phyloP scores from a whole-genome alignment of 2,113 vertebrate genomes.

The Dromas ardeola region DNA sequence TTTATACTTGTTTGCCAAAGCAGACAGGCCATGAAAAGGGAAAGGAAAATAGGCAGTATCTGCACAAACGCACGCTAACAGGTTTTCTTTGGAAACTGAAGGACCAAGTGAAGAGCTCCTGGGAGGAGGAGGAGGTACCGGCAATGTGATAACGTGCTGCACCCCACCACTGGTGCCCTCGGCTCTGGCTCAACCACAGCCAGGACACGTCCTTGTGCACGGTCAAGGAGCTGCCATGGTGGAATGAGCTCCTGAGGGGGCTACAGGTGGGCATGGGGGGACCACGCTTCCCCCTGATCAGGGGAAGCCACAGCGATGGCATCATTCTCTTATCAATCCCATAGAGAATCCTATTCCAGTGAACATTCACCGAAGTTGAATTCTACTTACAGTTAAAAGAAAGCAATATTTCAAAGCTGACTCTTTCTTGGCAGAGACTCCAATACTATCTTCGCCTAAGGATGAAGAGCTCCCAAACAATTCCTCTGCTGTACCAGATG shows the following conservation, averaged over 20 bases:
- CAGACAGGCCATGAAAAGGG: not conserved
- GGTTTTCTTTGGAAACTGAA: not conserved
- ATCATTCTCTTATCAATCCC: not conserved
- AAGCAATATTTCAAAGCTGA: not conserved
- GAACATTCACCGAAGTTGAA: not conserved
- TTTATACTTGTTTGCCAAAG: not conserved
- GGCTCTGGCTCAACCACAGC: not conserved
- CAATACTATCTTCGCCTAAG: not conserved
- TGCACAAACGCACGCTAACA: not conserved
- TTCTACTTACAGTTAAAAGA: not conserved
- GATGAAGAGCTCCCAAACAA: not conserved
- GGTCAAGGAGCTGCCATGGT: not conserved
- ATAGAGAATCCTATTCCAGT: not conserved
- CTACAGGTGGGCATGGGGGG: not conserved
- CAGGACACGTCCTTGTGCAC: not conserved
- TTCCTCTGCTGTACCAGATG: not conserved
- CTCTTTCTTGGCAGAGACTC: not conserved
- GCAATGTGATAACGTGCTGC: not conserved
- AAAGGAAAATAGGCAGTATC: not conserved
- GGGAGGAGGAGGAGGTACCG: not conserved
- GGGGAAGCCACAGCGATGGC: rapidly evolving
- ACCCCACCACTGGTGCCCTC: not conserved
- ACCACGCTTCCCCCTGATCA: too few species aligned
- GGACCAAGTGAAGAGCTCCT: not conserved
- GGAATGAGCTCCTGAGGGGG: not conserved